Evolutionary conservation across 2,797 vertebrate genomes (phyloP), one percentile per base, ranked within the genome.

Genomic region (Sebastes hubbsi): DNA sequence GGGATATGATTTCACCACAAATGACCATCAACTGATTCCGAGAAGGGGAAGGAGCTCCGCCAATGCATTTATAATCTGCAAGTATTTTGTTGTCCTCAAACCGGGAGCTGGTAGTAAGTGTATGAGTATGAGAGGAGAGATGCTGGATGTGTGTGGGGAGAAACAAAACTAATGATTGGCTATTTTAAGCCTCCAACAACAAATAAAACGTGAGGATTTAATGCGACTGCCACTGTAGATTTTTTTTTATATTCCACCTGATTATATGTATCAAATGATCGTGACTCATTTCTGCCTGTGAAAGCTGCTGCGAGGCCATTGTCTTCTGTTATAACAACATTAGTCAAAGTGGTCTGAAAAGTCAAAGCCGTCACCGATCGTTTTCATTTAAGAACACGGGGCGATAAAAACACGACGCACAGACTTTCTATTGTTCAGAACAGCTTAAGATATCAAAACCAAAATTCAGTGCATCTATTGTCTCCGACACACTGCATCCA

Each of bases 1-100:
- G 86, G 88, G 90, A 89, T 95, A 85, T 82, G 72, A 91, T 95
- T 95, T 94, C 91, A 95, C 94, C 94, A 93, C 93, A 95, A 92
- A 92, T 81, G 85, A 91, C 91, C 88, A 89, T 88, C 84, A 83
- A 87, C 82, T 81, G 87, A 93, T 94, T 94, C 91, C 81, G 88
- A 93, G 91, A 93, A 94, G 88, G 75, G 78, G 86, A 90, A 83
- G 87, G 87, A 93, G 75, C 78, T 71, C 81, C 8, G 83, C 90
- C 92, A 91, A 75, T 84, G 84, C 80, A 78, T 92, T 89, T 90
- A 87, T 82, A 91, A 92, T 92, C 87, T 82, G 65, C 75, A 77
- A 83, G 83, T 80, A 64, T 89, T 89, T 82, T 81, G 89, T 90
- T 87, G 83, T 89, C 78, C 78, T 91, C 69, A 58, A 67, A 82